A percentile compares a stretch with the other conserved stretches of the same genome.
Conservation (phyloP, 2,888 invertebrate genomes). For the Venusia cambrica region DNA sequence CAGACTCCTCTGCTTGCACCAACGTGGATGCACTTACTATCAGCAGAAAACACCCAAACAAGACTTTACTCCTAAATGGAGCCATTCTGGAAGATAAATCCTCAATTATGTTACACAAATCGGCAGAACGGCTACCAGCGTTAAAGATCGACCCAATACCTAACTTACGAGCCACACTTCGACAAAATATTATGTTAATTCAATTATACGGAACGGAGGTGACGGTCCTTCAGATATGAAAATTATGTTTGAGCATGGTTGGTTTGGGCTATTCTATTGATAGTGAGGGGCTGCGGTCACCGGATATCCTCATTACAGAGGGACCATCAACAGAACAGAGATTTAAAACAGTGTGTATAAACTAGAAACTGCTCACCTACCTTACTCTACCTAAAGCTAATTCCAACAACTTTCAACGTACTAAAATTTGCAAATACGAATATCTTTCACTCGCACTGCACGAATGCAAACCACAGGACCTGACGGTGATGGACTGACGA, state of each 20-base stretch:
- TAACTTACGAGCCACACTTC: constrained; percentile 21
- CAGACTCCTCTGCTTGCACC: constrained; percentile 46
- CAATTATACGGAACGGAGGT: constrained; percentile 42
- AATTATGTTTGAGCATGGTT: constrained; percentile 16
- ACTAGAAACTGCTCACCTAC: constrained; percentile 8
- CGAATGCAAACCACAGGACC: constrained; percentile 9
- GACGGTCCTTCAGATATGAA: constrained; percentile 20
- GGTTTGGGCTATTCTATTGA: too few relatives aligned
- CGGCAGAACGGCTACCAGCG: constrained; percentile 2
- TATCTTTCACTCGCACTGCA: too few relatives aligned
- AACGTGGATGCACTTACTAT: constrained; percentile 41
- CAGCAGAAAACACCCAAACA: constrained; percentile 53
- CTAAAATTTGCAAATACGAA: too few relatives aligned
- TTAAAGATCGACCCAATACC: constrained; percentile 15
- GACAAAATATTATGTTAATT: constrained; percentile 39
- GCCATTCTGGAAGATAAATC: constrained; percentile 67
- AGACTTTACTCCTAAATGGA: constrained; percentile 47
- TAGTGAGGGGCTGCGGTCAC: constrained; percentile 33
- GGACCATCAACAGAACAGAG: constrained; percentile 7
- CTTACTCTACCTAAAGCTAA: constrained; percentile 7
- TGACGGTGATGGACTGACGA: too few relatives aligned
- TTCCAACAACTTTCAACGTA: too few relatives aligned
- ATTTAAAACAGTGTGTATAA: constrained; percentile 3
- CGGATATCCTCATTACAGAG: constrained; percentile 66
- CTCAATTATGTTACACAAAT: neutral